phyloP scores from a whole-genome alignment of 2,888 invertebrate genomes.

The Eretmocerus hayati region DNA sequence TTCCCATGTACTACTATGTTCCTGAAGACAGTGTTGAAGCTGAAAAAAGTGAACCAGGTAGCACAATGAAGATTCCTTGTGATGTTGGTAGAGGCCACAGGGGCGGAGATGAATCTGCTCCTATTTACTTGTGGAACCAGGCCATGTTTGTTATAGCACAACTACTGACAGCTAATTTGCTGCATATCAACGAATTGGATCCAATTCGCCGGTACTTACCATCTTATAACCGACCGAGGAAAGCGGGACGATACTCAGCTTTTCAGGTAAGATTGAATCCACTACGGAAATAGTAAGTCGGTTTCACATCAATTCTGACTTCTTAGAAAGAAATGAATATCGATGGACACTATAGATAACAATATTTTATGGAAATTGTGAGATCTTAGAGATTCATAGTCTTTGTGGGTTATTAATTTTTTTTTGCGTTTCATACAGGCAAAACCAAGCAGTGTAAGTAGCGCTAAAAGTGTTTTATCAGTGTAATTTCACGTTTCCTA shows the following conservation, averaged over 20 bases:
- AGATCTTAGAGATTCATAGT: too few species aligned
- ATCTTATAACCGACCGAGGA: conserved; percentile 88
- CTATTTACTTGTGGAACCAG: conserved; percentile 73
- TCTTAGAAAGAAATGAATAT: too few species aligned
- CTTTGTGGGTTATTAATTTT: conserved; percentile 9
- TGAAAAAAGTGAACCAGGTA: conserved; percentile 66
- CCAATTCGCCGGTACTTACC: conserved; percentile 92
- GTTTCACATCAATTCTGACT: too few species aligned
- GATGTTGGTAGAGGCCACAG: conserved; percentile 50
- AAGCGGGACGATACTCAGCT: conserved; percentile 90
- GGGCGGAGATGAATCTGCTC: conserved; percentile 25
- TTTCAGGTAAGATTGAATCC: conserved; percentile 81
- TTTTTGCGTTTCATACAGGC: conserved; percentile 48
- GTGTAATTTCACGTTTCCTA: too few species aligned
- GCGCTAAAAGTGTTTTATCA: too few species aligned
- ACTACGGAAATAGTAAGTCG: too few species aligned
- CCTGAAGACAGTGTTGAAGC: conserved; percentile 64
- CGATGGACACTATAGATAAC: too few species aligned
- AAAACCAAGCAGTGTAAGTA: conserved; percentile 59
- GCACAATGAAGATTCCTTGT: conserved; percentile 58
- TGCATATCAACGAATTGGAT: conserved; percentile 93
- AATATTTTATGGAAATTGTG: too few species aligned
- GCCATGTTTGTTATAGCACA: conserved; percentile 91
- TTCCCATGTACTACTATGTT: conserved; percentile 92
- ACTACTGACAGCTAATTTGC: conserved; percentile 77